phyloP scores from a whole-genome alignment of 2,888 invertebrate genomes.

The Drosophila prostipennis region DNA sequence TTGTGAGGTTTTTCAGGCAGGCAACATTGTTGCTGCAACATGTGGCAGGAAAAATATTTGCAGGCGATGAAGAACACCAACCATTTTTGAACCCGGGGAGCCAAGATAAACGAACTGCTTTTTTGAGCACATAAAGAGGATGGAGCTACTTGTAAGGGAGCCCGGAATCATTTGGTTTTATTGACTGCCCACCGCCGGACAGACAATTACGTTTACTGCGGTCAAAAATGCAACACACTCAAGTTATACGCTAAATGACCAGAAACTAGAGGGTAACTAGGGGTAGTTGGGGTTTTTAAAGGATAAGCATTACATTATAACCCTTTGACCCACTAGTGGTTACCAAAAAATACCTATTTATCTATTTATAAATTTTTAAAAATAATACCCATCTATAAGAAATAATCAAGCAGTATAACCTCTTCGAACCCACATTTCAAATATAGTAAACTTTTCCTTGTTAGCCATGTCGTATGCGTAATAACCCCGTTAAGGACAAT shows the following conservation, averaged over 20 bases:
- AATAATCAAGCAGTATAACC: not conserved
- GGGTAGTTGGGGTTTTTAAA: not conserved
- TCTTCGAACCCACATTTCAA: not conserved
- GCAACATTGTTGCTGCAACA: constrained; percentile 79
- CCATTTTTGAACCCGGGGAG: constrained; percentile 6
- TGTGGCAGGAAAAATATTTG: constrained; percentile 42
- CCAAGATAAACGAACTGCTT: constrained; percentile 58
- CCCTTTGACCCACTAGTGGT: no score
- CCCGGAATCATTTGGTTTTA: constrained; percentile 66
- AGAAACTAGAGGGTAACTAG: not conserved
- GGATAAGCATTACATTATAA: no score
- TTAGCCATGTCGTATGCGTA: constrained; percentile 77
- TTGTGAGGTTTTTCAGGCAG: constrained; percentile 47
- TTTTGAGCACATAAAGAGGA: constrained; percentile 16
- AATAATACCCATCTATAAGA: no score
- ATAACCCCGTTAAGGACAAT: constrained; percentile 47
- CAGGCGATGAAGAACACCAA: not conserved
- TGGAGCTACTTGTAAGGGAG: constrained; percentile 65
- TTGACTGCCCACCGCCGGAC: constrained; percentile 62
- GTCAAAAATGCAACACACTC: constrained; percentile 67
- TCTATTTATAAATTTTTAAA: no score
- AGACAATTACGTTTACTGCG: constrained; percentile 79
- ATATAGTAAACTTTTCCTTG: constrained; percentile 17
- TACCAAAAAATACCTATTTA: no score
- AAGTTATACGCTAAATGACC: constrained; percentile 40